These are phyloP conservation scores for Pandion haliaetus DNA, from an alignment of 2,113 vertebrate species.

Conservation along the genomic window DNA sequence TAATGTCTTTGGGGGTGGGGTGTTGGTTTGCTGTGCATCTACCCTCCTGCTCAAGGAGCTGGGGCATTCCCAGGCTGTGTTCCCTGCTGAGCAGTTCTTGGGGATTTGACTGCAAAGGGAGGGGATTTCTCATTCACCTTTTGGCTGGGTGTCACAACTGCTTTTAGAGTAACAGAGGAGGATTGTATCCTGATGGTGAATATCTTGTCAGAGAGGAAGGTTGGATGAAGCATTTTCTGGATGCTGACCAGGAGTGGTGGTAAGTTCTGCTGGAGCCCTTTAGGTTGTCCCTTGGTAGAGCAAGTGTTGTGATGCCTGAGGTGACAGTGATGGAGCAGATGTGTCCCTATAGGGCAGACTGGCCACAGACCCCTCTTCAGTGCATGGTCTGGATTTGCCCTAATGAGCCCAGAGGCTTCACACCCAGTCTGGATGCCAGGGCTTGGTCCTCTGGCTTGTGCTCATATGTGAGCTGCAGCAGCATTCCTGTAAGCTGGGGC, in stretches of 20 bases:
- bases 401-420: neutral
- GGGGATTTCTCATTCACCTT: neutral
- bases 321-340: neutral
- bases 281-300: neutral
- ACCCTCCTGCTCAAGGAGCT: accelerated
- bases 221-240: neutral
- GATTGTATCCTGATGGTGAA: neutral
- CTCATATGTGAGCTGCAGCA: neutral
- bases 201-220: neutral
- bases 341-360: neutral
- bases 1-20: accelerated
- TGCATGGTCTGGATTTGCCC: neutral
- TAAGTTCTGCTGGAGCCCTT: neutral
- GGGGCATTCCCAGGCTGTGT: neutral
- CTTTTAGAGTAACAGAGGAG: neutral
- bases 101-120: neutral
- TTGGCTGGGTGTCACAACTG: neutral
- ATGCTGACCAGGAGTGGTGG: neutral
- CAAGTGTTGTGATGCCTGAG: neutral
- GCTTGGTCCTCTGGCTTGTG: neutral
- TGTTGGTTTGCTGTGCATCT: accelerated
- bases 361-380: neutral
- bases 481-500: neutral
- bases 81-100: neutral
- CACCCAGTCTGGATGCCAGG: neutral